A percentile compares a stretch with the other conserved stretches of the same genome.
phyloP scores from a whole-genome alignment of 2,113 vertebrate species.

The Myodes glareolus region DNA sequence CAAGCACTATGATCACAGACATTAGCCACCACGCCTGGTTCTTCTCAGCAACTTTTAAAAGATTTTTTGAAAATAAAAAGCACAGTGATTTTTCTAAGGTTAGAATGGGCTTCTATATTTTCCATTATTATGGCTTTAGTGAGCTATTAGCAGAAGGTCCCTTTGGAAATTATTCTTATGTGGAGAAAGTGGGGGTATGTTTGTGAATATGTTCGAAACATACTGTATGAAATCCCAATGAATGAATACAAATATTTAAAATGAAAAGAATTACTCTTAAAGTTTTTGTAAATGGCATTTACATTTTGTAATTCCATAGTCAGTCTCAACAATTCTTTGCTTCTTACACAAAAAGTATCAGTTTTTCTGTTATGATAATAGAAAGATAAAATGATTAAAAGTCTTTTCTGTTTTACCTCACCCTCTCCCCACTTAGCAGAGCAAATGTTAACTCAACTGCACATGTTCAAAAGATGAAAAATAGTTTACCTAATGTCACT shows the following conservation, averaged over 20 bases:
- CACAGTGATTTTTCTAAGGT: slow-evolving; percentile 12
- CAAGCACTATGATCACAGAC: not conserved
- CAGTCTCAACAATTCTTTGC: not conserved
- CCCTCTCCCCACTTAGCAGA: not conserved
- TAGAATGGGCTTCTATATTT: slow-evolving; percentile 5
- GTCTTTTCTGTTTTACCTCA: not conserved
- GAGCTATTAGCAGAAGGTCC: not conserved
- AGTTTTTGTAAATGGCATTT: slow-evolving; percentile 40
- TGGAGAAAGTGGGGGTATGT: not conserved
- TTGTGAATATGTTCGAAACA: not conserved
- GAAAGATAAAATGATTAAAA: not conserved
- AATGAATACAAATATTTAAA: not conserved
- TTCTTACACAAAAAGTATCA: not conserved
- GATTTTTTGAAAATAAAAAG: slow-evolving; percentile 48
- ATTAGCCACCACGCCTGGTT: not conserved
- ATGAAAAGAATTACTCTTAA: slow-evolving; percentile 1
- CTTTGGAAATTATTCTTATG: slow-evolving; percentile 30
- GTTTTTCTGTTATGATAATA: slow-evolving; percentile 19
- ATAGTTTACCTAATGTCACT: slow-evolving; percentile 96
- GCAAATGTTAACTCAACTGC: slow-evolving; percentile 15
- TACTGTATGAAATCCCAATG: not conserved
- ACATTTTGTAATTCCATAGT: not conserved
- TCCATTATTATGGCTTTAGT: slow-evolving; percentile 43
- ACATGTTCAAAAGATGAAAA: not conserved
- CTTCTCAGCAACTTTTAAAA: slow-evolving; percentile 6